Evolutionary conservation across 2,113 vertebrate species (phyloP).

Genomic region (Oncorhynchus tshawytscha): DNA sequence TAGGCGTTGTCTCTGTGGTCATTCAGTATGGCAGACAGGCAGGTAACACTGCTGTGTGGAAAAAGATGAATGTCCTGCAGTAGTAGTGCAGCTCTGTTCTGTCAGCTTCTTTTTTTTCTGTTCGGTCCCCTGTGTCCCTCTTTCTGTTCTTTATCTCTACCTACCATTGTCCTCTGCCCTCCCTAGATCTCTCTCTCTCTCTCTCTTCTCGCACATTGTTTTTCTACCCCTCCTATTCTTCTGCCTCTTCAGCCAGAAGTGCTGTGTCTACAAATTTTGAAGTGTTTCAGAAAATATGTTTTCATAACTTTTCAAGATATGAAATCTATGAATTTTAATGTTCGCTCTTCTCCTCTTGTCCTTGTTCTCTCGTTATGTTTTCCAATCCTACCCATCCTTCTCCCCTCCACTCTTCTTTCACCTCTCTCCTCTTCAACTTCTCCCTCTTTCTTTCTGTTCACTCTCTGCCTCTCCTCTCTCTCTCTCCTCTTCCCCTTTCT

Average conservation of each 20-base stretch:
- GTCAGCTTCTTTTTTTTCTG: neutral
- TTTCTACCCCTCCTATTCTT: neutral
- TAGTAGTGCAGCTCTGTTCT: neutral
- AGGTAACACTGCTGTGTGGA: neutral
- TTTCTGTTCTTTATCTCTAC: neutral
- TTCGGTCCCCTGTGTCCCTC: neutral
- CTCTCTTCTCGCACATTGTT: slow-evolving; percentile 3
- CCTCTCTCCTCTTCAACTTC: neutral
- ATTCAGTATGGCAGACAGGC: neutral
- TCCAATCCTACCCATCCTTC: neutral
- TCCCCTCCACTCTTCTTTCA: neutral
- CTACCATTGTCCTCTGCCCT: neutral
- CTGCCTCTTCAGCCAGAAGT: slow-evolving; percentile 26
- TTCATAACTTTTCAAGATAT: neutral
- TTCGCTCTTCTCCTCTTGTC: neutral
- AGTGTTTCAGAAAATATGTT: slow-evolving; percentile 25
- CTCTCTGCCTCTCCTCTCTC: neutral
- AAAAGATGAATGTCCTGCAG: neutral
- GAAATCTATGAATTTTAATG: slow-evolving; percentile 19
- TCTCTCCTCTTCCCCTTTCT: neutral
- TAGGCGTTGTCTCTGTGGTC: neutral
- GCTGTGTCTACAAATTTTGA: slow-evolving; percentile 42
- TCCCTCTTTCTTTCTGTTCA: no score
- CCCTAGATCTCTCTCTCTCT: neutral
- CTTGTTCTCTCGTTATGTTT: neutral